A percentile compares a stretch with the other conserved stretches of the same genome.
phyloP scores from a whole-genome alignment of 2,888 invertebrate species.

The Caradrina kadenii region DNA sequence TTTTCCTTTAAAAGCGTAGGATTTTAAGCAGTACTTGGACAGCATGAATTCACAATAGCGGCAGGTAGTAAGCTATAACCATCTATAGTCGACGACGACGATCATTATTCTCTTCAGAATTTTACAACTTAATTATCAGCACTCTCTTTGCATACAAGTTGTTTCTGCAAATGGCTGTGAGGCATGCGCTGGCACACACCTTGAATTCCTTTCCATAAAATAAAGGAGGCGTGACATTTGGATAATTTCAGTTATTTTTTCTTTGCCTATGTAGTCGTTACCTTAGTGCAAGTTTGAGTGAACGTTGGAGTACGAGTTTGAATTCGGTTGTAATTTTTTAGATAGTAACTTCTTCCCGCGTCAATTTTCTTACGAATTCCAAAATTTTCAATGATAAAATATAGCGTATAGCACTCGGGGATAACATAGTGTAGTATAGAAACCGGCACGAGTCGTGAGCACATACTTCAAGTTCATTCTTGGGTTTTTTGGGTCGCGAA shows the following conservation, averaged over 20 bases:
- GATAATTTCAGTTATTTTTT: constrained; percentile 44
- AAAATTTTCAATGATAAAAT: too few species aligned
- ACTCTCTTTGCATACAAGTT: constrained; percentile 60
- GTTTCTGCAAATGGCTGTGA: constrained; percentile 59
- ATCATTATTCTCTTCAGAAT: constrained; percentile 58
- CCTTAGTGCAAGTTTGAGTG: neutral
- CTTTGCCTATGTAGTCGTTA: constrained; percentile 16
- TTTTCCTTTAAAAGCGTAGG: constrained; percentile 16
- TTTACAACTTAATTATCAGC: constrained; percentile 61
- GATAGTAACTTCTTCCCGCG: too few species aligned
- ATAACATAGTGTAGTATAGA: too few species aligned
- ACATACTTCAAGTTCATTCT: too few species aligned
- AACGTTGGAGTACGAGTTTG: neutral
- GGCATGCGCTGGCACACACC: constrained; percentile 57
- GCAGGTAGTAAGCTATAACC: constrained; percentile 27
- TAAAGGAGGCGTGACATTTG: constrained; percentile 51
- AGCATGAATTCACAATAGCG: constrained; percentile 36
- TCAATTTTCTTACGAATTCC: too few species aligned
- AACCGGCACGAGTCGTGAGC: too few species aligned
- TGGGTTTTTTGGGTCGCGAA: too few species aligned
- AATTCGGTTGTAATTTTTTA: too few species aligned
- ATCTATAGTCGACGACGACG: constrained; percentile 20
- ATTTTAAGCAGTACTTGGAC: constrained; percentile 42
- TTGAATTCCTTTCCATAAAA: constrained; percentile 59
- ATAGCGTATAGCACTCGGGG: too few species aligned